Evolutionary conservation across 92 coral and sea anemone species (phyloP), one percentile per base, ranked within the genome.

Genomic region (Galaxea fascicularis): DNA sequence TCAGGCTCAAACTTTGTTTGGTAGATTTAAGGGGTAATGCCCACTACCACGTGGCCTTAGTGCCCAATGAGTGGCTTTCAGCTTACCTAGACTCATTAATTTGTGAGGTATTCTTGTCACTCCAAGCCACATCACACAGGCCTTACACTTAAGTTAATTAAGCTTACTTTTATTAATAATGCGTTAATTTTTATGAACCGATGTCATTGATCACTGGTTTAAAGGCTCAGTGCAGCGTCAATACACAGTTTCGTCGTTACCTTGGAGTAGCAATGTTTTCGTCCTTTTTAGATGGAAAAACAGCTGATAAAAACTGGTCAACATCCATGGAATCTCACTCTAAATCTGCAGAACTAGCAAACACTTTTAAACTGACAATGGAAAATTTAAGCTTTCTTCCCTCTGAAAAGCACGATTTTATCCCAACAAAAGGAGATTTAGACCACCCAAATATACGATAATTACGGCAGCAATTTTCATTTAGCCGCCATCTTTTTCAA

Each of bases 251-350:
- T 49, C 27, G 58, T 17, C 14, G 58, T 15, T 87, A 96, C 98
- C 98, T 92, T 24, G 98, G 96, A 7, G 95, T 96, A 0, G 98
- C 98, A 27, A 90, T 90, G 15, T 87, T 79, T 44, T 96, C 98
- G 52, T 92, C 86, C 16, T 90, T 89, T 26, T 91, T 90, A 12
- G 95, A 86, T 44, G 96, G 95, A 83, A 96, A 96, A 11, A 96
- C 86, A 29, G 95, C 86, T 15, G 96, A 90, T 73, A 96, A 81
- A 82, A 96, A 96, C 39, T 93, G 86, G 39, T 92, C 94, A 14
- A 96, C 81, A 69, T 96, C 98, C 98, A 96, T 96, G 1, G 11
- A 21, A 13, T 10, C 39, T 27, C 28, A 16, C 16, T 10, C 3
- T 0, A 71, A 57, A 28, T 76, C 1, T 0, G 12, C 17, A 39